Evolutionary conservation across 2,888 invertebrate genomes (phyloP).

Genomic region (Caenorhabditis doughertyi): DNA sequence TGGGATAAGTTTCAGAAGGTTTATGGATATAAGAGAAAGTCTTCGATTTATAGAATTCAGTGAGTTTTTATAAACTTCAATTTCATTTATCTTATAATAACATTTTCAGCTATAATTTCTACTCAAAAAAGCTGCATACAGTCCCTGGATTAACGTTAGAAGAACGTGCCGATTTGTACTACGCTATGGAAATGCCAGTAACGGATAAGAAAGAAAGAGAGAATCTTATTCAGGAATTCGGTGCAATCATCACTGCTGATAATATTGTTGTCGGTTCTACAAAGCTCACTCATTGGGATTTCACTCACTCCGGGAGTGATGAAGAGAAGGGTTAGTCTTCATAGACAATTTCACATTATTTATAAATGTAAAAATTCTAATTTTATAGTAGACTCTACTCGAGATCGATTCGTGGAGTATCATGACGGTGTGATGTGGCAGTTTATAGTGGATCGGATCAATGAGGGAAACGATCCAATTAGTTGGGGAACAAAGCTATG

Average conservation of each 20-base stretch:
- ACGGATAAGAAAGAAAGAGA: neutral
- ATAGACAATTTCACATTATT: no score
- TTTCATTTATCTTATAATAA: no score
- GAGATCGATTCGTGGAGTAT: constrained; percentile 12
- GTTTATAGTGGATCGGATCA: constrained; percentile 3
- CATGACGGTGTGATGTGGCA: constrained; percentile 29
- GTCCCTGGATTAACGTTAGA: neutral
- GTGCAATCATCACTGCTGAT: neutral
- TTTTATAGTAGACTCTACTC: no score
- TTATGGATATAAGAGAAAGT: neutral
- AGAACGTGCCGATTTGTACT: constrained; percentile 15
- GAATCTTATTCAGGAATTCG: neutral
- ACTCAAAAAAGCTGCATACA: neutral
- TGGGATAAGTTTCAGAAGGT: constrained; percentile 1
- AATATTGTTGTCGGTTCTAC: constrained; percentile 1
- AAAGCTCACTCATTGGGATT: constrained; percentile 6
- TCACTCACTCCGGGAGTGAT: constrained; percentile 3
- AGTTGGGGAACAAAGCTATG: neutral
- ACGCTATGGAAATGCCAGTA: constrained; percentile 15
- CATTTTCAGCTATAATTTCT: constrained; percentile 14
- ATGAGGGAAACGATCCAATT: neutral
- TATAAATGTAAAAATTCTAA: no score
- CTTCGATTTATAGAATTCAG: neutral
- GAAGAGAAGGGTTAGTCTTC: constrained; percentile 4
- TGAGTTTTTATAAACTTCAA: neutral